Conservation (phyloP, 37 sponge, comb jelly and placozoan species). For the Theonella swinhoei region DNA sequence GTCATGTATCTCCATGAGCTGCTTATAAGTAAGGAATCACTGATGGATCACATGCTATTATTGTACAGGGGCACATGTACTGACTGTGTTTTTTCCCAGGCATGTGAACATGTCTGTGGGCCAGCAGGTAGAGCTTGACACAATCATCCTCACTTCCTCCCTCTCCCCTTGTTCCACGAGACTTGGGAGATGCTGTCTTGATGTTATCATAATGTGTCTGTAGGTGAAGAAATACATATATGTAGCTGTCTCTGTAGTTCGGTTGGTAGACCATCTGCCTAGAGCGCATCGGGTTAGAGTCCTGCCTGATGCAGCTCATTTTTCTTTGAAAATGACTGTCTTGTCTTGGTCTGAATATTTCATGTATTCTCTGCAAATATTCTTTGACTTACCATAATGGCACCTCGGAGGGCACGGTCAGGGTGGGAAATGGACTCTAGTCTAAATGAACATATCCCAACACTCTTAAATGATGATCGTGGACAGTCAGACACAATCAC, state of each 20-base stretch:
- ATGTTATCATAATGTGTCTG: constrained; percentile 3
- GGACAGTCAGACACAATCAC: constrained; percentile 60
- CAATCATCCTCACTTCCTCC: neutral
- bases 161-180: neutral
- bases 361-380: too few species aligned
- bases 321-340: too few species aligned
- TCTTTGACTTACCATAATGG: constrained; percentile 24
- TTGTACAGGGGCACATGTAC: too few species aligned
- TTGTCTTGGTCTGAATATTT: too few species aligned
- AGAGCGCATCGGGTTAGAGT: too few species aligned
- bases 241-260: too few species aligned
- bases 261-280: too few species aligned
- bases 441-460: constrained; percentile 45
- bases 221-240: too few species aligned
- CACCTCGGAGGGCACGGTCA: constrained; percentile 24
- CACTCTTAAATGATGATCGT: constrained; percentile 22
- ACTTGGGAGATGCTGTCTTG: neutral
- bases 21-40: too few species aligned
- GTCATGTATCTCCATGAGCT: too few species aligned
- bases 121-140: constrained; percentile 11
- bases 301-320: too few species aligned
- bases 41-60: too few species aligned
- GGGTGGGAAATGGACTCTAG: constrained; percentile 25
- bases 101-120: neutral
- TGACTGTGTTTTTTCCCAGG: neutral